Conservation (phyloP, 2,888 invertebrate species). For the Eupithecia dodoneata region DNA sequence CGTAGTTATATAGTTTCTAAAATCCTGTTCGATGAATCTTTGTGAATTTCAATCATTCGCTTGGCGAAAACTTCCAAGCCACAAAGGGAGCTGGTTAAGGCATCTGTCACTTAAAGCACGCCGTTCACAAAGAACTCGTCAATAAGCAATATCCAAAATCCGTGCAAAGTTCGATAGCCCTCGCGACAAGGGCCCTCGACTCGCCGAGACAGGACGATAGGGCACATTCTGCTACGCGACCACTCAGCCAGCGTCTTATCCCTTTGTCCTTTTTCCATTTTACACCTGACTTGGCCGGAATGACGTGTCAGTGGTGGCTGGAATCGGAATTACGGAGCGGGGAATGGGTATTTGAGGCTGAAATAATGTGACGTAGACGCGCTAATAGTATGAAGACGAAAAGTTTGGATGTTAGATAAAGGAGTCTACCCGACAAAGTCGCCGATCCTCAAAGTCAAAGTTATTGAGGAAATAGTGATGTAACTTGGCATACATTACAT, state of each 20-base stretch:
- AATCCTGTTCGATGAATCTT: background rate
- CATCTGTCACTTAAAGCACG: conserved; percentile 30
- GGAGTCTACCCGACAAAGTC: background rate
- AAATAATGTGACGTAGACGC: background rate
- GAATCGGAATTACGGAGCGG: conserved; percentile 18
- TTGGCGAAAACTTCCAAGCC: conserved; percentile 5
- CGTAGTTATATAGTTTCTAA: background rate
- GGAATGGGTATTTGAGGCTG: conserved; percentile 10
- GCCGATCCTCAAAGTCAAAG: background rate
- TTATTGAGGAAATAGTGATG: background rate
- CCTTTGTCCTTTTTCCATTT: conserved; percentile 69
- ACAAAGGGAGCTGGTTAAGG: conserved; percentile 23
- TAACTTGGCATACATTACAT: background rate
- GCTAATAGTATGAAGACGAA: no score
- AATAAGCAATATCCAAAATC: conserved; percentile 48
- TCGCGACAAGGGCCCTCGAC: conserved; percentile 52
- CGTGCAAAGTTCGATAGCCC: conserved; percentile 39
- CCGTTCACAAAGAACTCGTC: conserved; percentile 41
- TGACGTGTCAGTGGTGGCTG: conserved; percentile 36
- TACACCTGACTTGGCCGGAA: conserved; percentile 61
- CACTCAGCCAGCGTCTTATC: conserved; percentile 61
- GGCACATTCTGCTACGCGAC: conserved; percentile 66
- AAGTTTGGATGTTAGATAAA: background rate
- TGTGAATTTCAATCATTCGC: conserved; percentile 1
- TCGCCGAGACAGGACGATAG: conserved; percentile 58